These are phyloP conservation scores for Zhengitettix transpicula DNA, from an alignment of 2,888 invertebrate species.

Conservation along the genomic window DNA sequence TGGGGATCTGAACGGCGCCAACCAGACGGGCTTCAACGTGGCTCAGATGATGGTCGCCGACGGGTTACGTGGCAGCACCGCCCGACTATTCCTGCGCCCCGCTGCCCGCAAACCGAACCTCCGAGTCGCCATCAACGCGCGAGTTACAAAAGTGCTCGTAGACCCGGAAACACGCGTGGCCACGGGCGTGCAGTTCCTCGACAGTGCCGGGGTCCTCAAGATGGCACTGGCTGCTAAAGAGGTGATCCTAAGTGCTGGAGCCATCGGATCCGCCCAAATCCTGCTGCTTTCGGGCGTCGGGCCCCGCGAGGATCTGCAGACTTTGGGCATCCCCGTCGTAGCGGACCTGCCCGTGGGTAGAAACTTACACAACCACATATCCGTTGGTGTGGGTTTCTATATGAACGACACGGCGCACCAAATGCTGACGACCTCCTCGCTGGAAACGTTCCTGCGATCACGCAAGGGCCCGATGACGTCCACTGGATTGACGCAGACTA, in stretches of 20 bases:
- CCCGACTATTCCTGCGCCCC: slow-evolving; percentile 32
- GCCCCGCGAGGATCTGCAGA: slow-evolving; percentile 21
- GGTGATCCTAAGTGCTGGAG: slow-evolving; percentile 9
- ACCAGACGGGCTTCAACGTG: slow-evolving; percentile 12
- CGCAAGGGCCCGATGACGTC: slow-evolving; percentile 25
- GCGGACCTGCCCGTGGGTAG: slow-evolving; percentile 29
- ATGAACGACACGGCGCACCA: slow-evolving; percentile 18
- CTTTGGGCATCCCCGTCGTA: slow-evolving; percentile 16
- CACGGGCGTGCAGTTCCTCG: slow-evolving; percentile 26
- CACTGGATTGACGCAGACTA: slow-evolving; percentile 32
- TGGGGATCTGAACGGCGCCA: slow-evolving; percentile 22
- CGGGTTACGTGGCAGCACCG: slow-evolving; percentile 25
- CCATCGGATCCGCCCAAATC: slow-evolving; percentile 30
- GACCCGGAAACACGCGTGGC: slow-evolving; percentile 27
- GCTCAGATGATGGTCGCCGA: slow-evolving; percentile 17
- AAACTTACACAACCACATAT: slow-evolving; percentile 35
- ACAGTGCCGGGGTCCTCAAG: slow-evolving; percentile 22
- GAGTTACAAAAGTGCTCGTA: slow-evolving; percentile 32
- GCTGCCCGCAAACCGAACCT: slow-evolving; percentile 12
- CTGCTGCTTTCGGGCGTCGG: slow-evolving; percentile 36
- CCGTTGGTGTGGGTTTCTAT: slow-evolving; percentile 20
- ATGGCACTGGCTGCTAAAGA: slow-evolving; percentile 27
- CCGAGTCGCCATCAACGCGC: slow-evolving; percentile 25
- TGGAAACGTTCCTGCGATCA: slow-evolving; percentile 22
- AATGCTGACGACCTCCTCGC: slow-evolving; percentile 19